These are phyloP conservation scores for Acanthisitta chloris DNA, from an alignment of 2,113 vertebrate genomes.

Conservation along the genomic window DNA sequence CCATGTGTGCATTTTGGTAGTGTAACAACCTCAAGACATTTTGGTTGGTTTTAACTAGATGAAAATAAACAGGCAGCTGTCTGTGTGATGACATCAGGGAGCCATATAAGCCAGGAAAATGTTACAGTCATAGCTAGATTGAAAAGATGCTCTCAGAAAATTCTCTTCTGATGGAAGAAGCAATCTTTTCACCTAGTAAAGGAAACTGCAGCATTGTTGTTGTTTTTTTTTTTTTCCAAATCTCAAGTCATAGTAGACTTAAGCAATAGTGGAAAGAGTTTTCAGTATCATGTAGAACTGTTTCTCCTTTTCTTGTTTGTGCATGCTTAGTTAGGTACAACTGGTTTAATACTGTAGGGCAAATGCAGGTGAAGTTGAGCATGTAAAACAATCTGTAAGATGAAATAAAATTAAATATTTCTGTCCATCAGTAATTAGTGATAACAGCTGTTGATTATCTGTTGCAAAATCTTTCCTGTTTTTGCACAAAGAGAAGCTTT, in stretches of 20 bases:
- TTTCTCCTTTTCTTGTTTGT: background rate
- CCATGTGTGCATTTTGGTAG: background rate
- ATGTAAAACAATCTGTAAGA: background rate
- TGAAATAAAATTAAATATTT: background rate
- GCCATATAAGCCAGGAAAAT: conserved; percentile 55
- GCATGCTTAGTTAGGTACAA: background rate
- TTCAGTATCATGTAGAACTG: background rate
- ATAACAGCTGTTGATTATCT: background rate
- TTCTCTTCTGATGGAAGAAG: background rate
- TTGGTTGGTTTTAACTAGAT: background rate
- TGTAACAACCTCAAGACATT: background rate
- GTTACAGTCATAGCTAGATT: background rate
- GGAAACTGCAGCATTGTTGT: background rate
- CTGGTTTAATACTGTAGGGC: background rate
- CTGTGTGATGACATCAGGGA: conserved; percentile 20
- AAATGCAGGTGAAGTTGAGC: background rate
- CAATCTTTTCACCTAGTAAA: background rate
- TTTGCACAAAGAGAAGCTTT: background rate
- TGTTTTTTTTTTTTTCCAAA: background rate
- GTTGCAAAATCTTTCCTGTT: background rate
- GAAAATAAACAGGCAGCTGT: conserved; percentile 25
- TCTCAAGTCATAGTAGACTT: background rate
- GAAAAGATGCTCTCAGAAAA: conserved; percentile 31
- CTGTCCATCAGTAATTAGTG: background rate
- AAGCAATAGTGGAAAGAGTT: background rate